Conservation (phyloP, 2,797 vertebrate genomes). For the Trachurus trachurus region DNA sequence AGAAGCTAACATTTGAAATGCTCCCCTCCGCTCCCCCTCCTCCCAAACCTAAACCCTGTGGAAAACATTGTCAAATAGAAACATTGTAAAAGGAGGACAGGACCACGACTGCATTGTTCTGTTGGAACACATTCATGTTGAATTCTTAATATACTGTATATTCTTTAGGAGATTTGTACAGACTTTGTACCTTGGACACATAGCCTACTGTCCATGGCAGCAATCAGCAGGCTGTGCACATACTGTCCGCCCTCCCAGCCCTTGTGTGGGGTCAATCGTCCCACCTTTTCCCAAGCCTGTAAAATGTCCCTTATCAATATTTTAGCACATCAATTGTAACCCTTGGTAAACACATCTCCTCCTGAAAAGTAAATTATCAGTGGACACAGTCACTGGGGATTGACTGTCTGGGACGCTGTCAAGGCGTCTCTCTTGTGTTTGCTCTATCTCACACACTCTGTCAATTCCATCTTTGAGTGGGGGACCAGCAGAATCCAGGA, state of each 20-base stretch:
- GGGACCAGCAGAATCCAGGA: slow-evolving; percentile 63
- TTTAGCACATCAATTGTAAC: slow-evolving; percentile 88
- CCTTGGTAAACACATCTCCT: slow-evolving; percentile 81
- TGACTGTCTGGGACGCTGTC: slow-evolving; percentile 77
- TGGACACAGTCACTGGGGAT: slow-evolving; percentile 79
- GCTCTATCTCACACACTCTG: slow-evolving; percentile 63
- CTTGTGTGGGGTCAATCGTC: slow-evolving; percentile 78
- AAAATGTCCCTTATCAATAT: slow-evolving; percentile 90
- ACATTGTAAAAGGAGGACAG: neutral
- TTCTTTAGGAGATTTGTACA: neutral
- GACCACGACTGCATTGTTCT: neutral
- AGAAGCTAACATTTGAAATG: too few relatives aligned
- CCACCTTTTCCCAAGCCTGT: slow-evolving; percentile 82
- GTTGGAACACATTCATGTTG: neutral
- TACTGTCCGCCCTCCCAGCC: slow-evolving; percentile 35
- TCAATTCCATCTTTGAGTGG: slow-evolving; percentile 72
- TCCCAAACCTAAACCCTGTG: too few relatives aligned
- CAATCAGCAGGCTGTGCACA: slow-evolving; percentile 43
- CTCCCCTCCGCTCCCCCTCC: too few relatives aligned
- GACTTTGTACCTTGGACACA: too few relatives aligned
- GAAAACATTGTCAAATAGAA: neutral
- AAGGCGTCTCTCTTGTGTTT: slow-evolving; percentile 66
- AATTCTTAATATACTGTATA: neutral
- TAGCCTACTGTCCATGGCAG: slow-evolving; percentile 2
- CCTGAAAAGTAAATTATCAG: slow-evolving; percentile 83